phyloP scores from a whole-genome alignment of 2,888 invertebrate species.

The Synergus laeviventris region DNA sequence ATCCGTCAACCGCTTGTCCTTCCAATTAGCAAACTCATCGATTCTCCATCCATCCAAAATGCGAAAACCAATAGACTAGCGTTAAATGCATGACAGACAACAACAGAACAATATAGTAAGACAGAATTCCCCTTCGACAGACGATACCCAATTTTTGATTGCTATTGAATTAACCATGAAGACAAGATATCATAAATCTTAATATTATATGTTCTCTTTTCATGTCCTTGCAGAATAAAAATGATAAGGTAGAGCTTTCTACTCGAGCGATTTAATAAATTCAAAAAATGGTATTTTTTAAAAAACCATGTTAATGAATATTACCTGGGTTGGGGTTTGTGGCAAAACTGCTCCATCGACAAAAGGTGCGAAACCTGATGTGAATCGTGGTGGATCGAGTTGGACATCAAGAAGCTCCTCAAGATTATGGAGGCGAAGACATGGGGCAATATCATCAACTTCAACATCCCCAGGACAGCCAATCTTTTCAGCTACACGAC shows the following conservation, averaged over 20 bases:
- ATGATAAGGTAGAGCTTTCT: no score
- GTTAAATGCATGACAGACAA: constrained; percentile 46
- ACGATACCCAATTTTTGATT: background rate
- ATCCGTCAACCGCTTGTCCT: constrained; percentile 63
- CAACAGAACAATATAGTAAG: constrained; percentile 42
- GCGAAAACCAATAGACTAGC: constrained; percentile 50
- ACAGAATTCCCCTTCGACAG: background rate
- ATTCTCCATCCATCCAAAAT: constrained; percentile 61
- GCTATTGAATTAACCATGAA: no score
- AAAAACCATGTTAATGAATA: constrained; percentile 20
- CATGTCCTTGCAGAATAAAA: no score
- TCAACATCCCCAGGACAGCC: constrained; percentile 89
- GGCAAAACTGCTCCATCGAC: constrained; percentile 91
- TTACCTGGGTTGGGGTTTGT: constrained; percentile 65
- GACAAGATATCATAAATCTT: background rate
- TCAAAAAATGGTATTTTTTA: no score
- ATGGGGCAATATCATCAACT: constrained; percentile 90
- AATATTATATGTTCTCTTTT: background rate
- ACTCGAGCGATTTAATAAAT: no score
- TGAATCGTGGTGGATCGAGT: constrained; percentile 88
- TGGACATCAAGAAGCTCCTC: constrained; percentile 85
- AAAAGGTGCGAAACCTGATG: constrained; percentile 95
- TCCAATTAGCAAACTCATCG: constrained; percentile 68
- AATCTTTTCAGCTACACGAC: constrained; percentile 88
- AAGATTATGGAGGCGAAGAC: constrained; percentile 87